Percentiles rank a stretch among this genome's conserved stretches.
phyloP scores from a whole-genome alignment of 2,888 invertebrate species.

The Pachliopta kotzebuea region DNA sequence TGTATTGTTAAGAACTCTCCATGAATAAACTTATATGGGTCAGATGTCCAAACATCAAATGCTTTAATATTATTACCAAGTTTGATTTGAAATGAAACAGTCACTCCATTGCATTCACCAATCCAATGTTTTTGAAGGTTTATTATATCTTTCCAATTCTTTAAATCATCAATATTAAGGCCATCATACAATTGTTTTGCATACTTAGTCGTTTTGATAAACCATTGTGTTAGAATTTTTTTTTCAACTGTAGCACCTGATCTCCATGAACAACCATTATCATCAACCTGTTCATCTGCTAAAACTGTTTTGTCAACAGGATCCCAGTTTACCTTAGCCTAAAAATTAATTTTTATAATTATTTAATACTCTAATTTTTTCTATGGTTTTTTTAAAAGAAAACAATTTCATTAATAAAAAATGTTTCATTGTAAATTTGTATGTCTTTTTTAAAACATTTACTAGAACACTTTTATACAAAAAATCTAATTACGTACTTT shows the following conservation, averaged over 20 bases:
- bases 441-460: no score
- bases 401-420: no score
- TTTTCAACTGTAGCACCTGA: conserved; percentile 97
- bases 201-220: conserved; percentile 92
- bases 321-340: conserved; percentile 98
- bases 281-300: conserved; percentile 98
- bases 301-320: conserved; percentile 98
- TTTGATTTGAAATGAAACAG: conserved; percentile 83
- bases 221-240: conserved; percentile 95
- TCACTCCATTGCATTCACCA: conserved; percentile 90
- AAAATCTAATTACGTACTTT: no score
- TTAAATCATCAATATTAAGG: conserved; percentile 83
- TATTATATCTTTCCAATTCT: conserved; percentile 92
- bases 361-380: not conserved
- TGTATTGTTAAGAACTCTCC: conserved; percentile 85
- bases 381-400: not conserved
- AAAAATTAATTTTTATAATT: conserved; percentile 35
- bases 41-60: conserved; percentile 86
- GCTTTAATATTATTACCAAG: conserved; percentile 43
- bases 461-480: no score
- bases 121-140: conserved; percentile 95
- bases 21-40: conserved; percentile 86
- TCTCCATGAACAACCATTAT: conserved; percentile 94
- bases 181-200: conserved; percentile 87
- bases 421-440: no score